Conservation (phyloP, 2,113 vertebrate species). For the Plotosus lineatus region DNA sequence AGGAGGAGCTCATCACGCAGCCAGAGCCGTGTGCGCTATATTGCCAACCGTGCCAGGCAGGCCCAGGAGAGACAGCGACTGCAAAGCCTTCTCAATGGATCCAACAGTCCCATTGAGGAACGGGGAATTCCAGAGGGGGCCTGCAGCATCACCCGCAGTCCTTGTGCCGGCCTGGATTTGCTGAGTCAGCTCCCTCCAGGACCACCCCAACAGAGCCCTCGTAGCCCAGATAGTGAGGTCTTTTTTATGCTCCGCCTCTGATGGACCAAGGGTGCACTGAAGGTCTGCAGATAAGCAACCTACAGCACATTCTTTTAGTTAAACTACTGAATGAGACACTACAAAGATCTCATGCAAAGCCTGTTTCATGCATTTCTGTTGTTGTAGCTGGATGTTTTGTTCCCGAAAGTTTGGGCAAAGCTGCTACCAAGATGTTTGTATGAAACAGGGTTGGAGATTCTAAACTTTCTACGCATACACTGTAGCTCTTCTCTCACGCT, state of each 20-base stretch:
- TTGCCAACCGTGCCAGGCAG: slow-evolving; percentile 86
- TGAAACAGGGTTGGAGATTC: background rate
- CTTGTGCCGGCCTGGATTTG: slow-evolving; percentile 71
- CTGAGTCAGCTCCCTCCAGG: slow-evolving; percentile 64
- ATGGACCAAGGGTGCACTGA: slow-evolving; percentile 38
- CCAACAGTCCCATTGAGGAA: slow-evolving; percentile 79
- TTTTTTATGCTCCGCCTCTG: slow-evolving; percentile 81
- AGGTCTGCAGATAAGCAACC: background rate
- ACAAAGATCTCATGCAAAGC: background rate
- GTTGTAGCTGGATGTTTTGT: background rate
- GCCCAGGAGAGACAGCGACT: slow-evolving; percentile 85
- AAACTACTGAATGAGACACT: background rate
- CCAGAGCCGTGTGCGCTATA: slow-evolving; percentile 89
- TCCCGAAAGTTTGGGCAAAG: background rate
- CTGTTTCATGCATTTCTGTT: slow-evolving; percentile 9
- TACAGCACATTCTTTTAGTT: background rate
- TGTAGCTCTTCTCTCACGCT: background rate
- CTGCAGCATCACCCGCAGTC: slow-evolving; percentile 77
- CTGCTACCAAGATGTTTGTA: background rate
- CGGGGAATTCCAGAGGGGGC: slow-evolving; percentile 89
- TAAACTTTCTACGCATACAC: background rate
- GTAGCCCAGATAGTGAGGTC: slow-evolving; percentile 67
- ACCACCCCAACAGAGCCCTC: slow-evolving; percentile 61
- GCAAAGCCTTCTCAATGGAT: slow-evolving; percentile 68
- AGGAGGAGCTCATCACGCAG: slow-evolving; percentile 86